phyloP scores from a whole-genome alignment of 1,140 invertebrate genomes.

The Drosophila malerkotliana region DNA sequence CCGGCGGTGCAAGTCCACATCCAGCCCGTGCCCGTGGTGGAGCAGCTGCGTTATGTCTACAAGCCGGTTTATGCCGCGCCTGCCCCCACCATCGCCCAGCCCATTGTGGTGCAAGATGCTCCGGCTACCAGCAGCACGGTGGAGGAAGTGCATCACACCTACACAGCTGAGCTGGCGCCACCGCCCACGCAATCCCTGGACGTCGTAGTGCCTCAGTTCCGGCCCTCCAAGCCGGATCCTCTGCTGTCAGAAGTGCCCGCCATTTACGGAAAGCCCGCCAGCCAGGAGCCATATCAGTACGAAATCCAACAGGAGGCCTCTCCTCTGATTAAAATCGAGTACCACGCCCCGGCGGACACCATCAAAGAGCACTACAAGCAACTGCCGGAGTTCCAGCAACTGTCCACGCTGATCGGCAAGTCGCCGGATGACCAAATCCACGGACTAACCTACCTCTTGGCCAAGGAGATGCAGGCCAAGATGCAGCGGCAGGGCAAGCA shows the following conservation, averaged over 20 bases:
- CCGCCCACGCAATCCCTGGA: constrained; percentile 21
- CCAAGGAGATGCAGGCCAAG: constrained; percentile 81
- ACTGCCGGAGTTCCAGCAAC: constrained; percentile 67
- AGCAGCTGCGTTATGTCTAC: constrained; percentile 76
- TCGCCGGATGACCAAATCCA: constrained; percentile 82
- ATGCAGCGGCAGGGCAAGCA: constrained; percentile 70
- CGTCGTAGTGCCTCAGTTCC: constrained; percentile 42
- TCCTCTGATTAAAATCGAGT: constrained; percentile 74
- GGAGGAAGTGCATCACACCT: constrained; percentile 65
- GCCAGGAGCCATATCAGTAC: constrained; percentile 57
- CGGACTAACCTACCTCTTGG: constrained; percentile 75
- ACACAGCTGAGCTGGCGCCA: constrained; percentile 47
- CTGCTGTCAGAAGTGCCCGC: constrained; percentile 40
- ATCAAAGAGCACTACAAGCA: constrained; percentile 75
- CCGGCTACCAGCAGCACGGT: constrained; percentile 3
- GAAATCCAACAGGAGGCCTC: constrained; percentile 36
- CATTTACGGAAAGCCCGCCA: constrained; percentile 35
- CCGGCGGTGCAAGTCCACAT: constrained; percentile 69
- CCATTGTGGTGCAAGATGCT: constrained; percentile 68
- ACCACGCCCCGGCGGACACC: constrained; percentile 58
- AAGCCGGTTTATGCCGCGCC: constrained; percentile 37
- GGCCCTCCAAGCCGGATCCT: constrained; percentile 70
- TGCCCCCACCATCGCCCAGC: constrained; percentile 50
- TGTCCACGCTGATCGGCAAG: constrained; percentile 77
- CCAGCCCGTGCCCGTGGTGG: constrained; percentile 76